These are phyloP conservation scores for Scolopax bukidnonensis DNA, from an alignment of 2,797 vertebrate species.

Conservation along the genomic window DNA sequence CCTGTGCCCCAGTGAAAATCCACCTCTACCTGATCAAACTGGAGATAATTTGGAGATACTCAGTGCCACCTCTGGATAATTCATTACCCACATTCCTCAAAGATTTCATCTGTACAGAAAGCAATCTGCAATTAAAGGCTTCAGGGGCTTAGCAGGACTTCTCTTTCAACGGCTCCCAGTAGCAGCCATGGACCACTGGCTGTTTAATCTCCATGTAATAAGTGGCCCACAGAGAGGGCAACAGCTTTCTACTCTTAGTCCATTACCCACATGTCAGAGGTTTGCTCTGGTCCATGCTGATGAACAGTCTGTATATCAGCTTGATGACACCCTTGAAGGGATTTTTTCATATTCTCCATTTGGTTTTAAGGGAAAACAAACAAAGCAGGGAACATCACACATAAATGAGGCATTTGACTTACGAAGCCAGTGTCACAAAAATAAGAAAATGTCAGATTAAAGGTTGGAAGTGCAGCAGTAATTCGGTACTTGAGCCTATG, in stretches of 20 bases:
- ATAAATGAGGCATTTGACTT: background rate
- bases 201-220: background rate
- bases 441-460: background rate
- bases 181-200: background rate
- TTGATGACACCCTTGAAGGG: background rate
- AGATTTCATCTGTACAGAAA: background rate
- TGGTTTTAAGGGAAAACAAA: background rate
- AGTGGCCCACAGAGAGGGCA: background rate
- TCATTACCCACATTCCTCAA: background rate
- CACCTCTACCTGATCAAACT: background rate
- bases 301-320: background rate
- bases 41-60: background rate
- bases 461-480: constrained; percentile 8
- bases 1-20: background rate
- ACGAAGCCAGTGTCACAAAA: background rate
- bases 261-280: background rate
- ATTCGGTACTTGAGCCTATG: background rate
- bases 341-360: background rate
- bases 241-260: background rate
- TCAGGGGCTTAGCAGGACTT: background rate
- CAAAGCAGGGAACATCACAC: background rate
- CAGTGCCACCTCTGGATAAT: background rate
- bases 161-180: background rate
- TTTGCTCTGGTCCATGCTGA: background rate
- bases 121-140: background rate